Conservation (phyloP, 2,113 vertebrate species). For the Malurus melanocephalus region DNA sequence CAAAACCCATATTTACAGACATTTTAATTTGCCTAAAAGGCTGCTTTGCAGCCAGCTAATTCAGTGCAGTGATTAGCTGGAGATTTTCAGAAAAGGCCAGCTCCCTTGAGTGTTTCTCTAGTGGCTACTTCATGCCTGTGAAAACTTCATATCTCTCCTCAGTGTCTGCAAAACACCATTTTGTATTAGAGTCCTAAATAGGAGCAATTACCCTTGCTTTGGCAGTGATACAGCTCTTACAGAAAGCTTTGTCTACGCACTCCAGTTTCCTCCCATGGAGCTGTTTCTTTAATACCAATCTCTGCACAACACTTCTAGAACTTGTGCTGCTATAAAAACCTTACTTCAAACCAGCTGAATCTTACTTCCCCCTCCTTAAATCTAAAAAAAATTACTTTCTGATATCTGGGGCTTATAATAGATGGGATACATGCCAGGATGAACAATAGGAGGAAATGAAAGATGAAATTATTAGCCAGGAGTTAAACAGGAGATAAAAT, state of each 20-base stretch:
- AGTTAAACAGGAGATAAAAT: slow-evolving; percentile 60
- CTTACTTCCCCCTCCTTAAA: slow-evolving; percentile 50
- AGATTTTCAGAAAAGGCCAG: neutral
- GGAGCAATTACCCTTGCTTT: slow-evolving; percentile 8
- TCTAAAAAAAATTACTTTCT: slow-evolving; percentile 51
- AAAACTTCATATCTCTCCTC: neutral
- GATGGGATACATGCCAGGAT: slow-evolving; percentile 52
- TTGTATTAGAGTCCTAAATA: neutral
- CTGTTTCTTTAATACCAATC: neutral
- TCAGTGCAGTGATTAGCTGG: neutral
- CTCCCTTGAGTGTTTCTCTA: neutral
- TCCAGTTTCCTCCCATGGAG: neutral
- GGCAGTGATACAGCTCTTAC: neutral
- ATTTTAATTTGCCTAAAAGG: neutral
- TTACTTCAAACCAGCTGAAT: slow-evolving; percentile 61
- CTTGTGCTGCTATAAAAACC: slow-evolving; percentile 30
- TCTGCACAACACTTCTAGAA: neutral
- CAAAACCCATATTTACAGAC: neutral
- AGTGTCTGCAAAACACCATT: neutral
- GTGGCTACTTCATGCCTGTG: neutral
- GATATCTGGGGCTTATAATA: slow-evolving; percentile 65
- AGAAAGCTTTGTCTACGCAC: slow-evolving; percentile 33
- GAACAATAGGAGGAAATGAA: slow-evolving; percentile 64
- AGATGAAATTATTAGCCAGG: slow-evolving; percentile 61
- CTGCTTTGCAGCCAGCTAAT: neutral